Evolutionary conservation across 2,888 invertebrate species (phyloP).

Genomic region (Lasioglossum leucozonium): DNA sequence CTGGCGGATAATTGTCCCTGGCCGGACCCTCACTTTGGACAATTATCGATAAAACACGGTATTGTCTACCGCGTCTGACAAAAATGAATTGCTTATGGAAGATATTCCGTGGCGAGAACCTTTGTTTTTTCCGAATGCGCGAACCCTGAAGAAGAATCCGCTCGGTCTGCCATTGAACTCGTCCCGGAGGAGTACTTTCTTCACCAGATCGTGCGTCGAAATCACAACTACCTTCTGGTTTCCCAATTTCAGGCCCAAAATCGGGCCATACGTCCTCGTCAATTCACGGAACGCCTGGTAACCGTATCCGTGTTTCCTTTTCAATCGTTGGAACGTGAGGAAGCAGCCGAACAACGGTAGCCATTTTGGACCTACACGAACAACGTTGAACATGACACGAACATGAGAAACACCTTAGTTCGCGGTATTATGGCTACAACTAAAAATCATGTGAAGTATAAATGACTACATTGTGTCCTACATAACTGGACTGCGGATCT

Average conservation of each 20-base stretch:
- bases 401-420: background rate
- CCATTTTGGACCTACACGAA: constrained; percentile 86
- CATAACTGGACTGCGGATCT: no score
- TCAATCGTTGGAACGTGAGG: constrained; percentile 80
- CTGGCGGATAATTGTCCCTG: no score
- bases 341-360: constrained; percentile 86
- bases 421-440: background rate
- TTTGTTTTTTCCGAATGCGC: constrained; percentile 88
- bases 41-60: no score
- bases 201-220: constrained; percentile 87
- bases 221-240: constrained; percentile 87
- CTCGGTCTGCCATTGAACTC: constrained; percentile 90
- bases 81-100: background rate
- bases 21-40: no score
- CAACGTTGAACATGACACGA: background rate
- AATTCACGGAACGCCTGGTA: constrained; percentile 88
- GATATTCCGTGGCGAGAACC: constrained; percentile 84
- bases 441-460: background rate
- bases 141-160: constrained; percentile 89
- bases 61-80: background rate
- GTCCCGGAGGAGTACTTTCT: constrained; percentile 87
- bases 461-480: background rate
- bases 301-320: constrained; percentile 85
- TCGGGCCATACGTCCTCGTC: constrained; percentile 87
- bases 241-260: constrained; percentile 89